A percentile compares a stretch with the other conserved stretches of the same genome.
Evolutionary conservation across 92 coral and sea anemone species (phyloP).

Genomic region (Scolanthus callimorphus): DNA sequence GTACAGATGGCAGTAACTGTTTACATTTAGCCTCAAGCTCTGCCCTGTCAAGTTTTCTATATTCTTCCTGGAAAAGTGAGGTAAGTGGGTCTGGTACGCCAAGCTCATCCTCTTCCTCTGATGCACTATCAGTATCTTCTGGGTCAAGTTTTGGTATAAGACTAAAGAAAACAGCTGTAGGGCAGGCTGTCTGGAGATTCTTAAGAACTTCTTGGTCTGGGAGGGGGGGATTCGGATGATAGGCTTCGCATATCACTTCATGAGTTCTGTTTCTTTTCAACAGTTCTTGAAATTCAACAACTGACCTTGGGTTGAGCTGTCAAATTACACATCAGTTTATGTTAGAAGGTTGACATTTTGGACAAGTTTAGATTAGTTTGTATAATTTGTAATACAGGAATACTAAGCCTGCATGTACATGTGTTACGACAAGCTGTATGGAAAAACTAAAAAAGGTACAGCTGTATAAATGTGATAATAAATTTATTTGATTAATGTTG

Average conservation of each 20-base stretch:
- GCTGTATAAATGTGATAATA: too few relatives aligned
- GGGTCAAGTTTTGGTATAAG: slow-evolving; percentile 22
- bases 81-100: slow-evolving; percentile 4
- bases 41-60: neutral
- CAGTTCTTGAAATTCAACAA: slow-evolving; percentile 16
- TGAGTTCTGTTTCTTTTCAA: slow-evolving; percentile 10
- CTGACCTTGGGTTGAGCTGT: slow-evolving; percentile 27
- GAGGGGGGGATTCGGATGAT: slow-evolving; percentile 3
- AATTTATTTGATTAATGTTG: too few relatives aligned
- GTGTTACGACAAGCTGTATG: too few relatives aligned
- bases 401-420: too few relatives aligned
- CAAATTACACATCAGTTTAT: too few relatives aligned
- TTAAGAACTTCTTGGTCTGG: slow-evolving; percentile 6
- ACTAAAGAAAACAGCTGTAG: slow-evolving; percentile 15
- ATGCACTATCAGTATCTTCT: slow-evolving; percentile 32
- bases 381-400: too few relatives aligned
- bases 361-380: too few relatives aligned
- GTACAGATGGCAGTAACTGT: neutral
- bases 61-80: slow-evolving; percentile 7
- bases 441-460: too few relatives aligned
- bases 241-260: slow-evolving; percentile 2
- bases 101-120: slow-evolving; percentile 28
- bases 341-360: too few relatives aligned
- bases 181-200: slow-evolving; percentile 13
- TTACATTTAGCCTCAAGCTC: slow-evolving; percentile 1